A percentile compares a stretch with the other conserved stretches of the same genome.
phyloP scores from a whole-genome alignment of 2,797 vertebrate genomes.

The Pseudochaenichthys georgianus region DNA sequence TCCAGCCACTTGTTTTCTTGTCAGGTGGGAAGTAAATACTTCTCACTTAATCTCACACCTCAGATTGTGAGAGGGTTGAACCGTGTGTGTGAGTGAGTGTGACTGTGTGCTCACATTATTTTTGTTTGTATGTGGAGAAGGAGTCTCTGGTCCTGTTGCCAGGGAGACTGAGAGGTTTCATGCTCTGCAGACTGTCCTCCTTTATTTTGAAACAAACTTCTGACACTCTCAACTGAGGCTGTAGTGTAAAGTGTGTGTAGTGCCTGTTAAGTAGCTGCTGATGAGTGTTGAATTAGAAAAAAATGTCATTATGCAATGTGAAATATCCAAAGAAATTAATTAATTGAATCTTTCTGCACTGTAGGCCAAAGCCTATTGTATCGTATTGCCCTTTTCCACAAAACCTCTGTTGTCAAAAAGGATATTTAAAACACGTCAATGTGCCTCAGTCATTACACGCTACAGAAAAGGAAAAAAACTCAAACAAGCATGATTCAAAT shows the following conservation, averaged over 20 bases:
- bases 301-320: too few relatives aligned
- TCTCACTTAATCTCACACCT: constrained; percentile 75
- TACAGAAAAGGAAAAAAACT: too few relatives aligned
- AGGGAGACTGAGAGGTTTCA: constrained; percentile 54
- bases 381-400: neutral
- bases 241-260: constrained; percentile 5
- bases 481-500: too few relatives aligned
- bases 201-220: constrained; percentile 48
- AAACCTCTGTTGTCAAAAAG: neutral
- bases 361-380: neutral
- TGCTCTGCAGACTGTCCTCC: constrained; percentile 38
- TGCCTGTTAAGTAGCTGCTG: neutral
- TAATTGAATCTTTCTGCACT: neutral
- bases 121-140: constrained; percentile 58
- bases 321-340: neutral
- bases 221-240: constrained; percentile 21
- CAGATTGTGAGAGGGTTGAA: constrained; percentile 66
- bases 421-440: neutral
- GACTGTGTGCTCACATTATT: constrained; percentile 33
- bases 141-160: constrained; percentile 50
- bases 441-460: neutral
- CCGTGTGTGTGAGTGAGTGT: constrained; percentile 25
- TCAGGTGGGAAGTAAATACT: constrained; percentile 69
- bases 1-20: constrained; percentile 31
- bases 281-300: neutral